Base-by-base conservation (phyloP, 2,888 invertebrate genomes). In the Rotaria macrura region DNA sequence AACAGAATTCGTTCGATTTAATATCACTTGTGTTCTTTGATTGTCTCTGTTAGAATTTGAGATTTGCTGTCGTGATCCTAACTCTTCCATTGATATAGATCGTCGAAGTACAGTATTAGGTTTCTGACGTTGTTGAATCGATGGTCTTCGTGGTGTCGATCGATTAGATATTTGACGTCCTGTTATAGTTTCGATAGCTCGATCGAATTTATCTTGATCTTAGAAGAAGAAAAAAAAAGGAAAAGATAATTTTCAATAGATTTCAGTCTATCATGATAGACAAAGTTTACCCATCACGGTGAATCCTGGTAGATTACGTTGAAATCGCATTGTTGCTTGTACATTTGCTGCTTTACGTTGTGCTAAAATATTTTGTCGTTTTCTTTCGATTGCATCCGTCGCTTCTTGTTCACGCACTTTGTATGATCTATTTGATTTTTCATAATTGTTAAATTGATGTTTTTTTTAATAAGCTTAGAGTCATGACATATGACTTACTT, bases 1-100 rank as follows among this genome's bases (percentile, higher is more conserved):
- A 12, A n/a, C 43, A n/a, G 79, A 79, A 79, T 79, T 79, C 1
- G 79, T 79, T n/a, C 79, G 79, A 79, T 40, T 25, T 43, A 79
- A 79, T 43, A 43, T 25, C 2, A 2, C 9, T 79, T 40, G 79
- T 43, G 23, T 43, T 34, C 34, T 29, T 65, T 65, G 65, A 20
- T 65, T 25, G 9, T 1, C 7, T 34, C 29, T 34, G 4, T 34
- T 2, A 34, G 34, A 12, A 34, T 65, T 38, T 7, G 7, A 34
- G 0, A 79, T 43, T 10, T 40, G 43, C 17, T 79, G 79, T 14
- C 25, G 3, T 43, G 79, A 43, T 40, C 43, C 43, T 43, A 79
- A 79, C 43, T 79, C 79, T 79, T 79, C 79, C 79, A 79, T 79
- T 79, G 79, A 79, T 25, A 79, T 43, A 5, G 79, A 79, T n/a